These are phyloP conservation scores for Eira barbara DNA, from an alignment of 2,113 vertebrate species.

Conservation along the genomic window DNA sequence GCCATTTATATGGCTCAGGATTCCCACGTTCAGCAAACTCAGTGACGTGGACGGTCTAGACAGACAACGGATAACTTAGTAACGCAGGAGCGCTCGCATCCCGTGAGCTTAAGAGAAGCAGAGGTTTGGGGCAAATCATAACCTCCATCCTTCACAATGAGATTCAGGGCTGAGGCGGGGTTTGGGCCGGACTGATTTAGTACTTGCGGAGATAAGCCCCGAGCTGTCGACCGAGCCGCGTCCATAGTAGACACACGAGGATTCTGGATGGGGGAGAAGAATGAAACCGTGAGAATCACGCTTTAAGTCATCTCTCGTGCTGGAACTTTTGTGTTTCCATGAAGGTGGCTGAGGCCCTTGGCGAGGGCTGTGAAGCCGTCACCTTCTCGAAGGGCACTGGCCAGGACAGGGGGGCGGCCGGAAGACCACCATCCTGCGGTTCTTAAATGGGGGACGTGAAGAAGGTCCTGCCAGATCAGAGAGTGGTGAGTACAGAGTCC, in stretches of 20 bases:
- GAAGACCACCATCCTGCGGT: constrained; percentile 67
- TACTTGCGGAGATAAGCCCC: rapidly evolving
- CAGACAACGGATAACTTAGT: too few species aligned
- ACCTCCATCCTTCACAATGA: rapidly evolving
- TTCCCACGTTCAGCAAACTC: background rate
- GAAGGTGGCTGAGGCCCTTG: constrained; percentile 77
- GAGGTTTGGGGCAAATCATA: rapidly evolving
- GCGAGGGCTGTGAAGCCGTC: constrained; percentile 60
- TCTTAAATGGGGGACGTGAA: constrained; percentile 85
- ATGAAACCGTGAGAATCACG: rapidly evolving
- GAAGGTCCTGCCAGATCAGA: constrained; percentile 79
- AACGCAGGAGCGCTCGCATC: too few species aligned
- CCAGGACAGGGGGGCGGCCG: constrained; percentile 80
- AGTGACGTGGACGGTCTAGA: rapidly evolving
- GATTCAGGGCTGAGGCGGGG: background rate
- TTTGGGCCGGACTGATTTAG: background rate
- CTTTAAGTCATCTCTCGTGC: background rate
- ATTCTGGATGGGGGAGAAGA: background rate
- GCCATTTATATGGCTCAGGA: rapidly evolving
- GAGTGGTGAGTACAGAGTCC: constrained; percentile 69
- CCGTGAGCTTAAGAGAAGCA: background rate
- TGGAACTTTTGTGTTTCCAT: background rate
- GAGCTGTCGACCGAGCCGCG: rapidly evolving
- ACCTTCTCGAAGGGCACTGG: constrained; percentile 73
- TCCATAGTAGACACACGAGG: rapidly evolving